Evolutionary conservation across 2,797 vertebrate genomes (phyloP).

Genomic region (Anguilla obscura): DNA sequence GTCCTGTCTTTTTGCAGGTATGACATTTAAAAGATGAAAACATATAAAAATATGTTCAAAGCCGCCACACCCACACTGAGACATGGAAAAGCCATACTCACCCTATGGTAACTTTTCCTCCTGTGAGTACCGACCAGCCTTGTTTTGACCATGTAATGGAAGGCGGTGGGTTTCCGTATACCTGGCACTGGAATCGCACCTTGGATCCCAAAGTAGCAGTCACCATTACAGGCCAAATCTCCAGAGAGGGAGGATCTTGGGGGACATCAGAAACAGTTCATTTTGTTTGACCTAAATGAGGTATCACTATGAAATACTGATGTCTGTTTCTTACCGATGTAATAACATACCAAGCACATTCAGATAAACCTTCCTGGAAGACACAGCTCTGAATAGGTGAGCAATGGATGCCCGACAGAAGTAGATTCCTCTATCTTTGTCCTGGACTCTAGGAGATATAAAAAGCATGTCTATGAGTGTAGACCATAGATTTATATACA

Average conservation of each 20-base stretch:
- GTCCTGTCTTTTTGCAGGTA: too few relatives aligned
- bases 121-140: slow-evolving; percentile 68
- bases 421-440: slow-evolving; percentile 67
- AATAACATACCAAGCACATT: slow-evolving; percentile 66
- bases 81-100: slow-evolving; percentile 42
- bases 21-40: too few relatives aligned
- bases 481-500: too few relatives aligned
- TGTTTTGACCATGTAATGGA: slow-evolving; percentile 71
- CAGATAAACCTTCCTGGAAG: slow-evolving; percentile 63
- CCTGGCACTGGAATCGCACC: slow-evolving; percentile 70
- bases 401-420: slow-evolving; percentile 72
- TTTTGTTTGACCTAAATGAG: not conserved
- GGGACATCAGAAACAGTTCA: not conserved
- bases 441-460: slow-evolving; percentile 61
- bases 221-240: slow-evolving; percentile 63
- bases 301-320: not conserved
- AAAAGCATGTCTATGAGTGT: not conserved
- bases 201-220: slow-evolving; percentile 64
- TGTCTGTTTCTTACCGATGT: not conserved
- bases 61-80: not conserved
- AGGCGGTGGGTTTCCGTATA: slow-evolving; percentile 67
- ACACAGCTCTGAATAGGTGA: slow-evolving; percentile 63
- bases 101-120: slow-evolving; percentile 67
- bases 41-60: not conserved
- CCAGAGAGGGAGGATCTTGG: slow-evolving; percentile 68